Base-by-base conservation (phyloP, 2,113 vertebrate species). In the Noturus placidus region DNA sequence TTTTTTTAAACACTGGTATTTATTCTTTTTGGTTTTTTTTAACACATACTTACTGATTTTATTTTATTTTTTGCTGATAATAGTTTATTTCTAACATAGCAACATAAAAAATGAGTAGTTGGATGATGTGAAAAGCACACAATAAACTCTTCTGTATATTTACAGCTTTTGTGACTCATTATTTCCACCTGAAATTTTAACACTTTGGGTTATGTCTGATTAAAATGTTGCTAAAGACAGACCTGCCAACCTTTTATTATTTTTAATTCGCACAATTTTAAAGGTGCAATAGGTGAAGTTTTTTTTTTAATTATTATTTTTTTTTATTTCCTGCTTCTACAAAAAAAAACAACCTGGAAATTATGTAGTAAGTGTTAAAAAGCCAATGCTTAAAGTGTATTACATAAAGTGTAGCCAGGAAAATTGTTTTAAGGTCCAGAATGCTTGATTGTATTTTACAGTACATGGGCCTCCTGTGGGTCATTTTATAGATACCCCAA, bases 81-180 rank as follows among this genome's bases (percentile, higher is more conserved):
- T 84, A 14, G n/a, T 52, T 38, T 61, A 30, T 84, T 88, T 82
- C 65, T 87, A 25, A 87, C 81, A 46, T 77, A 74, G 35, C 11
- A 84, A 76, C 61, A 38, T 78, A 15, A 54, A 79, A 81, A 67
- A 46, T 46, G 42, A 86, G 20, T 78, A 52, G 56, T n/a, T 63
- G 69, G 52, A 83, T 50, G 52, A 74, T 17, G 7, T 82, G 14
- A 82, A 80, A 89, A 90, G 84, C 87, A 86, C 87, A 90, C 69
- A 86, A 86, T 86, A 88, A 88, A 86, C 74, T n/a, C 27, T 52
- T 65, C 25, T 83, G 79, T 87, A n/a, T 82, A 57, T 87, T 87
- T 82, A 72, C 65, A 72, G 35, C 2, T 59, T 56, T 27, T 81
- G 27, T 52, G 42, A 17, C 38, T 35, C 30, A 2, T 72, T 22